Conservation (phyloP, 2,888 invertebrate species). For the Scaptomyza parva region DNA sequence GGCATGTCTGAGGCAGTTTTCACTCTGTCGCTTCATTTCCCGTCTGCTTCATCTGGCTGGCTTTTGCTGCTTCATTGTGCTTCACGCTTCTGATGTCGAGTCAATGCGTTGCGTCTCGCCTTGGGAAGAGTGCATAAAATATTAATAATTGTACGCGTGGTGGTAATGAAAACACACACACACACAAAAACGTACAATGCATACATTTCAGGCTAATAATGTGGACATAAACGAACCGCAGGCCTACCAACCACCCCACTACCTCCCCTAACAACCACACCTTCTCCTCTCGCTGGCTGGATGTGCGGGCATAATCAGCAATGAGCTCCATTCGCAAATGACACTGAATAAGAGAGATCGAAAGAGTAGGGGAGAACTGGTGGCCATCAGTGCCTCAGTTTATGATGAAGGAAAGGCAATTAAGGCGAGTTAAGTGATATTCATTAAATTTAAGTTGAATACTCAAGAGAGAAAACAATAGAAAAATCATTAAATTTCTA, state of each 20-base stretch:
- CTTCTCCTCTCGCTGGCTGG: conserved; percentile 2
- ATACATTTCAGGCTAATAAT: conserved; percentile 75
- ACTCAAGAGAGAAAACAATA: conserved; percentile 7
- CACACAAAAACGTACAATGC: conserved; percentile 58
- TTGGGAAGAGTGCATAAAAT: conserved; percentile 68
- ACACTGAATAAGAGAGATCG: conserved; percentile 6
- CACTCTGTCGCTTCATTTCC: conserved; percentile 53
- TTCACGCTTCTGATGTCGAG: too few species aligned
- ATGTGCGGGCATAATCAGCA: conserved; percentile 40
- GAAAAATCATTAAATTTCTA: conserved; percentile 11
- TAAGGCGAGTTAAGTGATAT: conserved; percentile 49
- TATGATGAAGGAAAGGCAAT: conserved; percentile 68
- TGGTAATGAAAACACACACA: conserved; percentile 68
- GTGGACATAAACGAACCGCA: conserved; percentile 50
- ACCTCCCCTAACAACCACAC: too few species aligned
- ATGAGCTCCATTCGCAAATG: conserved; percentile 32
- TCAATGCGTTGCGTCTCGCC: conserved; percentile 33
- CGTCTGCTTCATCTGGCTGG: conserved; percentile 39
- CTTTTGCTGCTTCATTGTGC: conserved; percentile 53
- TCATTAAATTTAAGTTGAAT: conserved; percentile 45
- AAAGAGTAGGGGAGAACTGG: background rate
- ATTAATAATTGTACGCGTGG: conserved; percentile 78
- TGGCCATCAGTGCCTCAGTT: conserved; percentile 39
- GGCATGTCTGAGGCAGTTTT: background rate
- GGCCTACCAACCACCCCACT: background rate